Evolutionary conservation across 2,797 vertebrate genomes (phyloP), one percentile per base, ranked within the genome.

Genomic region (Lepus oiostolus): DNA sequence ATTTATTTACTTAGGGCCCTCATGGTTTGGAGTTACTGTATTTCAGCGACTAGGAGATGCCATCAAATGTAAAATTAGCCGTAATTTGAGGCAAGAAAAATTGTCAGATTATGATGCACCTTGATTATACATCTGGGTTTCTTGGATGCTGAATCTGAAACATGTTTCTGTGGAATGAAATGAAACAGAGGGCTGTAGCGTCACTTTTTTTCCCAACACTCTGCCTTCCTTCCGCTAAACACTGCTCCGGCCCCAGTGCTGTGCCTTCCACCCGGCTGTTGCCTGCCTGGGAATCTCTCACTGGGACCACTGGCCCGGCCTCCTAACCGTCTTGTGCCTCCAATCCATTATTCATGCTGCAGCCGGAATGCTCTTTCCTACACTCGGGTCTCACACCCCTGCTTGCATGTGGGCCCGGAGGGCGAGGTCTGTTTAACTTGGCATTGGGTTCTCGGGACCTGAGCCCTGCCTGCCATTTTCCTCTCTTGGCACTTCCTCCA

Each of bases 401-500:
- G 60, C 81, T 76, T 87, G 54, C 47, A 85, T 68, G 85, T 68
- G 42, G 42, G 50, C 79, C 77, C 32, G 0, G 35, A 35, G 95
- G 83, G 90, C 63, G 90, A 97, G 88, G 71, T 80, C 88, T 94
- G 90, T 95, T 76, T 92, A 84, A 84, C 67, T 91, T 95, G 79
- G 95, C 89, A n/a, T 47, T 74, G 4, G 19, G 32, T 86, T 91
- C 72, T 91, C 35, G 47, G n/a, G 81, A 87, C 85, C 87, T 50
- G 52, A 42, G 35, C 65, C 85, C 88, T 88, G 85, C 85, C 88
- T 80, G 87, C 89, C 75, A 22, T 93, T 89, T 95, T 74, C 77
- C 62, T 67, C 79, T 88, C 70, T 74, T 67, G 95, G 96, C 62
- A 93, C 63, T 91, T 91, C 65, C 84, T 94, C 90, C 13, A 52